Conservation (phyloP, 2,888 invertebrate genomes). For the Orthosia gothica region DNA sequence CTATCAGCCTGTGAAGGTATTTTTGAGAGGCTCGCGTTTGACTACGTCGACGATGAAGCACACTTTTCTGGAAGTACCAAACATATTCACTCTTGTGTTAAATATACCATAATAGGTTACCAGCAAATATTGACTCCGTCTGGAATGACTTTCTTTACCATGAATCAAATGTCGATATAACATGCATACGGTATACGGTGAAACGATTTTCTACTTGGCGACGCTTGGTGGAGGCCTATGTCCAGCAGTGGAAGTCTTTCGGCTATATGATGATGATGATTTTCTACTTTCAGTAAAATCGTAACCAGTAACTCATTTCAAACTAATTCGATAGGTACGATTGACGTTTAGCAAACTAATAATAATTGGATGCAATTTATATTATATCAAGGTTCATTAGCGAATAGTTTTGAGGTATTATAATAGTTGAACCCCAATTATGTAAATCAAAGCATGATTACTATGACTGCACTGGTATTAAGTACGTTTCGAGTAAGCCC, state of each 20-base stretch:
- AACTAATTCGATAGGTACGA: no score
- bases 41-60: no score
- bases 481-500: conserved; percentile 17
- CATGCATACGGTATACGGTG: background rate
- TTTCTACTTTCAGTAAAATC: background rate
- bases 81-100: no score
- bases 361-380: background rate
- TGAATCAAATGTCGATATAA: background rate
- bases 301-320: background rate
- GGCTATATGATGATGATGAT: no score
- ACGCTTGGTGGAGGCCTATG: no score
- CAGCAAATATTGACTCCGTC: no score
- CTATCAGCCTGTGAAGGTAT: no score
- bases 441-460: conserved; percentile 5
- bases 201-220: background rate
- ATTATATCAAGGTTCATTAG: background rate
- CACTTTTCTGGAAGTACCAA: no score
- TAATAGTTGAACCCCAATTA: background rate
- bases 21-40: no score
- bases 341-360: no score
- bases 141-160: background rate
- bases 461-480: conserved; percentile 4
- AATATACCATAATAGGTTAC: no score
- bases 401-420: background rate
- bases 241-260: no score